phyloP scores from a whole-genome alignment of 2,888 invertebrate species.

The Melanotus villosus region DNA sequence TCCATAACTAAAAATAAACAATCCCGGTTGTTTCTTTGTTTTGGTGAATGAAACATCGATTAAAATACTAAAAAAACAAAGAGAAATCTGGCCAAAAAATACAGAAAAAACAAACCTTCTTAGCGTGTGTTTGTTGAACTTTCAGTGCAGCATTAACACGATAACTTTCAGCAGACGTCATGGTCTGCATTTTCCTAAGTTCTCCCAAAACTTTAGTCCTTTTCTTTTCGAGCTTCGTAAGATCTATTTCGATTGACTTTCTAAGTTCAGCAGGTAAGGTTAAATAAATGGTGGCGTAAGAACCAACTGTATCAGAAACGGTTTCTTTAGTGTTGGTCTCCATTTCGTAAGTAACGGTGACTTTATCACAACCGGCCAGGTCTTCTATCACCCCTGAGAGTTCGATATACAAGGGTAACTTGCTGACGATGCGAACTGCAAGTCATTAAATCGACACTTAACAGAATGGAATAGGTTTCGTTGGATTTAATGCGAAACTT shows the following conservation, averaged over 20 bases:
- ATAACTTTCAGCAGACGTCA: conserved; percentile 59
- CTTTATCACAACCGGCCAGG: conserved; percentile 56
- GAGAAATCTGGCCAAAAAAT: no score
- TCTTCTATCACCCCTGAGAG: conserved; percentile 57
- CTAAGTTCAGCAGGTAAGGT: conserved; percentile 60
- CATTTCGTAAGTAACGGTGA: conserved; percentile 37
- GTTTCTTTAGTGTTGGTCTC: conserved; percentile 18
- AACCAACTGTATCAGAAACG: conserved; percentile 57
- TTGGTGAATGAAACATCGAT: no score
- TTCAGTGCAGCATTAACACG: conserved; percentile 58
- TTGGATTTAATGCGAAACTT: conserved; percentile 13
- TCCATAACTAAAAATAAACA: no score
- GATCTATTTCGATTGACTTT: conserved; percentile 57
- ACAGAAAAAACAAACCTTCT: no score
- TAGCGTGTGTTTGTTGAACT: conserved; percentile 59
- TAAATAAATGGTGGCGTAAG: conserved; percentile 57
- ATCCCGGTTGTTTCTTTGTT: no score
- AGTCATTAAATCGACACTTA: conserved; percentile 34
- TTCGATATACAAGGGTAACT: conserved; percentile 42
- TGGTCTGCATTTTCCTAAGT: conserved; percentile 61
- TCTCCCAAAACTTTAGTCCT: conserved; percentile 62
- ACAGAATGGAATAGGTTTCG: conserved; percentile 11
- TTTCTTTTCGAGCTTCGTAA: conserved; percentile 60
- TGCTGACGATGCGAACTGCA: conserved; percentile 52
- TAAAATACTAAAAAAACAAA: no score